phyloP scores from a whole-genome alignment of 2,888 invertebrate genomes.

The Pyrgus malvae region DNA sequence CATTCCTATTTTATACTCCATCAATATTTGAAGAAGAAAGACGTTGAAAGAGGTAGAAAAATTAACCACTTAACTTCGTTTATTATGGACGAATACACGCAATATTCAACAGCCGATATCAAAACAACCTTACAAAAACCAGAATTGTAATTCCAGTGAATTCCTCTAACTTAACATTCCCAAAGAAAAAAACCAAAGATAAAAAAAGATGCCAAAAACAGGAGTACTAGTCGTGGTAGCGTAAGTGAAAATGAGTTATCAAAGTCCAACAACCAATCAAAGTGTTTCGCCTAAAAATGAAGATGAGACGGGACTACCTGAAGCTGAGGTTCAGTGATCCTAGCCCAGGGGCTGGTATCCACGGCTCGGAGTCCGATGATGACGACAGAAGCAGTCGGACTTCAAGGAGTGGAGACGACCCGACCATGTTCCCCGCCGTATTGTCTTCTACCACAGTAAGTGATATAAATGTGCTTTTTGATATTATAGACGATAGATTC shows the following conservation, averaged over 20 bases:
- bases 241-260: conserved; percentile 35
- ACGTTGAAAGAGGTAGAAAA: too few species aligned
- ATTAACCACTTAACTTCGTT: too few species aligned
- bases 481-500: too few species aligned
- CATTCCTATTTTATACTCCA: too few species aligned
- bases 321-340: conserved; percentile 75
- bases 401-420: conserved; percentile 52
- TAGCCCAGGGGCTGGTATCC: conserved; percentile 57
- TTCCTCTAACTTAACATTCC: conserved; percentile 28
- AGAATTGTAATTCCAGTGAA: conserved; percentile 8
- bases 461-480: too few species aligned
- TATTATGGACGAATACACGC: too few species aligned
- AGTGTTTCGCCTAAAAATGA: conserved; percentile 33
- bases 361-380: conserved; percentile 72
- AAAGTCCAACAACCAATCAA: conserved; percentile 31
- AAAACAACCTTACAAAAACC: neutral
- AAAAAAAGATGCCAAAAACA: conserved; percentile 22
- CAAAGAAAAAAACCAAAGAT: conserved; percentile 39
- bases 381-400: conserved; percentile 59
- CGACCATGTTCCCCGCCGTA: conserved; percentile 50
- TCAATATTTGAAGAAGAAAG: too few species aligned
- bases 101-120: neutral
- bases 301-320: conserved; percentile 72
- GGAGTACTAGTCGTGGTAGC: neutral
- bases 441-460: conserved; percentile 59